A percentile compares a stretch with the other conserved stretches of the same genome.
phyloP scores from a whole-genome alignment of 2,888 invertebrate species.

The Ophraella communa region DNA sequence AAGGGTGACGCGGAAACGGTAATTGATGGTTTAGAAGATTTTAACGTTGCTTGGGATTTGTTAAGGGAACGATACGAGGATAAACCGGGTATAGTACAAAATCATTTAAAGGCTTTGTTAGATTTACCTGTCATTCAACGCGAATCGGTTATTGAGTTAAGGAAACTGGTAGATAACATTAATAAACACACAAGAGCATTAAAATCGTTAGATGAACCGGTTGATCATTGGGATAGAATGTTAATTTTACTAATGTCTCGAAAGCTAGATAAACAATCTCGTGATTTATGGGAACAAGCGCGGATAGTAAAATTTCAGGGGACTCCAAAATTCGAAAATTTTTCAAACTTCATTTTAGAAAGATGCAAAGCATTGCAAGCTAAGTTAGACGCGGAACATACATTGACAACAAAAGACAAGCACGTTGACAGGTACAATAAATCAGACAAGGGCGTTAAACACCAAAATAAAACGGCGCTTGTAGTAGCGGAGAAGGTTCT shows the following conservation, averaged over 20 bases:
- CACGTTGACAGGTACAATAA: background rate
- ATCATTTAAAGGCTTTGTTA: background rate
- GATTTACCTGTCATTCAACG: background rate
- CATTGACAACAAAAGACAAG: background rate
- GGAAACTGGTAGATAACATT: background rate
- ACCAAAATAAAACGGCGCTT: no score
- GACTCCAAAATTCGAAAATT: no score
- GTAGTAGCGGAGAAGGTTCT: no score
- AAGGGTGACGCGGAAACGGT: background rate
- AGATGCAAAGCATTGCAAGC: background rate
- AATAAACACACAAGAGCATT: background rate
- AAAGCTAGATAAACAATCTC: background rate
- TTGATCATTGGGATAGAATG: background rate
- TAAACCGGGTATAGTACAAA: background rate
- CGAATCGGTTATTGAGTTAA: background rate
- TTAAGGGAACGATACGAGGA: background rate
- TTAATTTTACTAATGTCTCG: background rate
- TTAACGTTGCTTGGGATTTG: background rate
- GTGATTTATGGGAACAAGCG: background rate
- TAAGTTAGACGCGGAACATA: background rate
- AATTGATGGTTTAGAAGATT: background rate
- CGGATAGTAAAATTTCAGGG: background rate
- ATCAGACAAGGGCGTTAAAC: no score
- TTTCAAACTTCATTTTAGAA: background rate
- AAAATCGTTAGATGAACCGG: constrained; percentile 1